Base-by-base conservation (phyloP, 2,113 vertebrate genomes). In the Gambusia affinis region DNA sequence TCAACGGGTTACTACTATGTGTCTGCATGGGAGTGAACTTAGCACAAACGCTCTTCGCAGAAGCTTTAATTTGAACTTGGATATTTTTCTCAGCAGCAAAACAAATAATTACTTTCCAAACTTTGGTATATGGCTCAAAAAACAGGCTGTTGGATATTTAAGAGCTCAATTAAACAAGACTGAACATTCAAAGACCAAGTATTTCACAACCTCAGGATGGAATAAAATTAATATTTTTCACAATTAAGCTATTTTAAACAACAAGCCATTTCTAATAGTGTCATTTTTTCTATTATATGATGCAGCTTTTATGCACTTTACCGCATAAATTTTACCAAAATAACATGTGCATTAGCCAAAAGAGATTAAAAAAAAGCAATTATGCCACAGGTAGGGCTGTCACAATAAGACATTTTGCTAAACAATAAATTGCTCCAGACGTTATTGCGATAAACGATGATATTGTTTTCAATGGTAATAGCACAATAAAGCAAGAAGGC, bases 21-120 rank as follows among this genome's bases (percentile, higher is more conserved):
- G 37, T 62, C 71, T 8, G 17, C 31, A 37, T 24, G 17, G 42
- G 29, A 51, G 15, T 1, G 47, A 39, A 75, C 77, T 80, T 80
- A 80, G 76, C 17, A 47, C 63, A 22, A 76, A 64, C 4, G 22
- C 2, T 12, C 22, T 12, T 33, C 0, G 7, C 24, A 57, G 51
- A 17, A 57, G 2, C 7, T 17, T 57, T 57, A 10, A 57, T n/a
- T 54, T 57, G 17, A 42, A 57, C 22, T 3, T 54, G 51, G 24
- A n/a, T 0, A n/a, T 57, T 54, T 54, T 54, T 22, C 22, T 42
- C 39, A 42, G 14, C 17, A 54, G 19, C 47, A 22, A 8, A 57
- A n/a, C 51, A 24, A 19, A 19, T 7, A 8, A 8, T 57, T 24
- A n/a, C 19, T 57, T 57, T 57, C 22, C 24, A 57, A 22, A 57